Base-by-base conservation (phyloP, 2,797 vertebrate species). In the Pipistrellus pipistrellus region DNA sequence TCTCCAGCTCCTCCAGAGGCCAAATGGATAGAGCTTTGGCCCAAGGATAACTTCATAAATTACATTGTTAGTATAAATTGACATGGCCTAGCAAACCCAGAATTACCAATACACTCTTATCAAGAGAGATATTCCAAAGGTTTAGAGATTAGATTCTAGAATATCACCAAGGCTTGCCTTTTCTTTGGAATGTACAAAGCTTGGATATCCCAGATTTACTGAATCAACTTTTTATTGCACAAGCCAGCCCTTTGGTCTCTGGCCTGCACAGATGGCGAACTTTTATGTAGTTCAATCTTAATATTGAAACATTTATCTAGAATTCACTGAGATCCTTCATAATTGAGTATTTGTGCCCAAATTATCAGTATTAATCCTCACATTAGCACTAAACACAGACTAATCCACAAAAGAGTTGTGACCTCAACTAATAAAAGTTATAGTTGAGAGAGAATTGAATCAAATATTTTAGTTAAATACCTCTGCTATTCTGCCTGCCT, bases 371-470 rank as follows among this genome's bases (percentile, higher is more conserved):
- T 46, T 64, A 72, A 71, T 11, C 9, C n/a, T 4, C 20, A 91
- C 82, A 73, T n/a, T 66, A 85, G 78, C 48, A 89, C 0, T 77
- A 38, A 73, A 83, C 46, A 3, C 17, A 82, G 35, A 69, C 32
- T 91, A 89, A 96, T 8, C 30, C 62, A 62, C 14, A 78, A 81
- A 90, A 88, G 82, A 35, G 6, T 35, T 64, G 9, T 44, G 46
- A 82, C 21, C 48, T 57, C 25, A 83, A 17, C 53, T 57, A 20
- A 4, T 53, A 72, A 62, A 91, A 14, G 18, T 51, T 85, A 48
- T 2, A 76, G 17, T 32, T 71, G 20, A 18, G 9, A 87, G 23
- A 11, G 2, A 94, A 84, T 2, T 44, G 10, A 95, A 55, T 3
- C 1, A 80, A 83, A 68, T 73, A 53, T 76, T 76, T n/a, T 55